Base-by-base conservation (phyloP, 2,113 vertebrate species). In the Aspiorhynchus laticeps region DNA sequence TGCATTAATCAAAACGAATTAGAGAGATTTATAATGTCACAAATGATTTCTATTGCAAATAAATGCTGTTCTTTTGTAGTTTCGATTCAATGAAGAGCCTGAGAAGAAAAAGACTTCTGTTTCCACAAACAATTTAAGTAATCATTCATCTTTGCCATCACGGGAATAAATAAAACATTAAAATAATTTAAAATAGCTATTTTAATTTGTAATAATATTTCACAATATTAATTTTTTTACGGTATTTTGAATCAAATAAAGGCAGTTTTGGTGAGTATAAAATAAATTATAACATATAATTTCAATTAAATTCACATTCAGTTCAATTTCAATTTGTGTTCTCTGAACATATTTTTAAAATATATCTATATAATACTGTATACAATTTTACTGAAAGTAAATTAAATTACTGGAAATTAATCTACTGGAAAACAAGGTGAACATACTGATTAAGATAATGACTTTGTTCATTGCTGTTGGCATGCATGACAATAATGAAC, bases 391-490 rank as follows among this genome's bases (percentile, higher is more conserved):
- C 21, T 56, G 0, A 56, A 24, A 53, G 51, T 24, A 56, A 24
- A 56, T 8, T 21, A 8, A 56, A 56, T 21, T 56, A 56, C 56
- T n/a, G 17, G 5, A 19, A 53, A 53, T 7, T 53, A 53, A 53
- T 53, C 4, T 36, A 73, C 69, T 41, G 26, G 41, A 46, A 48
- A 17, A 51, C 26, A 17, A 31, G 7, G 15, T 31, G 41, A 53
- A 77, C 75, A 78, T 11, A 28, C n/a, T 78, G 46, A 28, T 78
- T 78, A 31, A 19, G n/a, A 53, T 31, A 78, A 76, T 48, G 2
- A 76, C n/a, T 48, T 76, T 76, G 41, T 73, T 73, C 4, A 73
- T 38, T 38, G 33, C 69, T 73, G 69, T 38, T 21, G 69, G 9
- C 69, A 5, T 73, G 33, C 69, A 73, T 41, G 21, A 24, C 21